Conservation (phyloP, 2,113 vertebrate genomes). For the Dendrocopos noguchii region DNA sequence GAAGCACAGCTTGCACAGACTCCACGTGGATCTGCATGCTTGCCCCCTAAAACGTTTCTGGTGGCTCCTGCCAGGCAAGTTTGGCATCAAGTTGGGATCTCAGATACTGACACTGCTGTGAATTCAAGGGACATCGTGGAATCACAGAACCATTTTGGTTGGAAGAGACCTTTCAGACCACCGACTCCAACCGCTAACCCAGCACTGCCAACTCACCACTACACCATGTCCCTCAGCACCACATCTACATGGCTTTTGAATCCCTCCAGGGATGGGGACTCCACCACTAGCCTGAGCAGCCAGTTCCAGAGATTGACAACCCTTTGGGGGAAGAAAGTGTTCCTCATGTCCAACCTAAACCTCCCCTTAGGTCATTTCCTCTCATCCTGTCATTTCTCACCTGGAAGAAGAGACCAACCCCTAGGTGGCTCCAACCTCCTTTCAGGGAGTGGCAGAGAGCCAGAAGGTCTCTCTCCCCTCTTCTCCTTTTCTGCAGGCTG, state of each 20-base stretch:
- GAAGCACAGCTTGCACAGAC: neutral
- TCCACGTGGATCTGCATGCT: rapidly evolving
- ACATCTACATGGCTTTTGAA: neutral
- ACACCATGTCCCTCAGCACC: neutral
- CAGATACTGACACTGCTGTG: neutral
- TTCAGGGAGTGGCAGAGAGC: too few species aligned
- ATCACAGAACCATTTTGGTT: neutral
- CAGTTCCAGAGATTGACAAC: too few species aligned
- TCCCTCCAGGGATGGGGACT: neutral
- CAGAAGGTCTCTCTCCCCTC: too few species aligned
- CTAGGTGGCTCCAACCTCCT: neutral
- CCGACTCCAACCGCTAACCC: neutral
- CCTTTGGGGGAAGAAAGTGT: too few species aligned
- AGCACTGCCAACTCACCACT: neutral
- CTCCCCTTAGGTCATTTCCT: too few species aligned
- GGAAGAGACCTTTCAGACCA: neutral
- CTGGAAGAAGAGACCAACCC: neutral
- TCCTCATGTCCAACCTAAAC: too few species aligned
- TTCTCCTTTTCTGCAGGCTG: too few species aligned
- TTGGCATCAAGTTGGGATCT: neutral
- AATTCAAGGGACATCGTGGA: neutral
- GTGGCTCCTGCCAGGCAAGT: neutral
- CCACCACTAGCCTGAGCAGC: too few species aligned
- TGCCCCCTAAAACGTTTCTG: neutral
- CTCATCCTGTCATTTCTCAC: neutral